Base-by-base conservation (phyloP, 1,140 invertebrate genomes). In the Bombus affinis region DNA sequence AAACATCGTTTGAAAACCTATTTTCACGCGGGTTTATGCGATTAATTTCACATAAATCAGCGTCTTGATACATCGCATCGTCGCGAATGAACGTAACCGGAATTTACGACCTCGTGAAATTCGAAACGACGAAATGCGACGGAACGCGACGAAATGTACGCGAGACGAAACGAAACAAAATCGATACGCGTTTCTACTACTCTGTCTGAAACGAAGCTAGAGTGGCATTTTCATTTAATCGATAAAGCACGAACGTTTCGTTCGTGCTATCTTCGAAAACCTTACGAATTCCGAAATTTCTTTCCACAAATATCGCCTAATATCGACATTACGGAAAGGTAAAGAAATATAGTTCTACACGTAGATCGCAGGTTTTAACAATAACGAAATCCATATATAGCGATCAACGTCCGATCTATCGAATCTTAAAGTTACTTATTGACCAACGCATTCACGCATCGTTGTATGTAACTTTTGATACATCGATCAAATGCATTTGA, bases 21-120 rank as follows among this genome's bases (percentile, higher is more conserved):
- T n/a, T 62, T 13, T n/a, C 28, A 22, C 28, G 10, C 3, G 5
- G 12, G 59, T 62, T n/a, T n/a, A 10, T n/a, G 59, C 28, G 59
- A 62, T 62, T 62, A 62, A 62, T 62, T n/a, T n/a, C 59, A n/a
- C 59, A 62, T 62, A 62, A 62, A 62, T 62, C 59, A n/a, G 59
- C 28, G 28, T n/a, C 59, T 62, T 62, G 59, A n/a, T 62, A 62
- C 59, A 62, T 62, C 28, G 59, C 28, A 13, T 62, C 28, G 59
- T n/a, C 28, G 28, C 59, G 59, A 62, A 62, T 13, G 59, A 62
- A 13, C 28, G 59, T 62, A 62, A 62, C 59, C 0, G 59, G 59
- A 13, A 62, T 62, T 62, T 62, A 62, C 59, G 59, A 62, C 59
- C 59, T 62, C 59, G 59, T 62, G 28, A 62, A 62, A 62, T n/a